Percentiles rank a stretch among this genome's conserved stretches.
These are phyloP conservation scores for Monomorium pharaonis DNA, from an alignment of 1,140 invertebrate species.

Conservation along the genomic window DNA sequence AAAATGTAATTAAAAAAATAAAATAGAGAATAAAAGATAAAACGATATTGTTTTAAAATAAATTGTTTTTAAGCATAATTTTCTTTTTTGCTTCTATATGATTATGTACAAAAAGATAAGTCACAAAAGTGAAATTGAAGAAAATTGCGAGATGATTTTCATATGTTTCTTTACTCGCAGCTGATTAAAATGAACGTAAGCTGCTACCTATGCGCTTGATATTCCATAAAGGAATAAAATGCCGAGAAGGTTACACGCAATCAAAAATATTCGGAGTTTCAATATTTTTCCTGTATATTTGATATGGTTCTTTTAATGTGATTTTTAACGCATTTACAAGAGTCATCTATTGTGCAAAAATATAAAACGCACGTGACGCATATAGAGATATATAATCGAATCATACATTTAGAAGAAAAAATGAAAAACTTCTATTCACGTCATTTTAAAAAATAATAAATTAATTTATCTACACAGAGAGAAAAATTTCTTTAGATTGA, in stretches of 20 bases:
- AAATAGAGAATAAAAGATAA: not conserved
- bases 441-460: constrained; percentile 1
- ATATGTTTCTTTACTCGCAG: not conserved
- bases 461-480: not conserved
- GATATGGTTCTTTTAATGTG: constrained; percentile 1
- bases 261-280: constrained; percentile 20
- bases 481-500: no score
- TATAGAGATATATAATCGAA: constrained; percentile 9
- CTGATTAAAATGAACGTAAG: not conserved
- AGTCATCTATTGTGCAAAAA: constrained; percentile 1
- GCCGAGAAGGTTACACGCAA: not conserved
- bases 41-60: not conserved
- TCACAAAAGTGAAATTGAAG: not conserved
- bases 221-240: not conserved
- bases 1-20: not conserved
- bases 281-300: not conserved
- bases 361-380: not conserved
- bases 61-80: not conserved
- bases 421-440: not conserved
- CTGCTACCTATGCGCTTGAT: no score
- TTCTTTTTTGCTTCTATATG: not conserved
- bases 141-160: not conserved
- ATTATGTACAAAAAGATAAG: not conserved
- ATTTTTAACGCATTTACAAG: constrained; percentile 15
- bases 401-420: constrained; percentile 7